Conservation (phyloP, 2,888 invertebrate genomes). For the Bellardia bayeri region DNA sequence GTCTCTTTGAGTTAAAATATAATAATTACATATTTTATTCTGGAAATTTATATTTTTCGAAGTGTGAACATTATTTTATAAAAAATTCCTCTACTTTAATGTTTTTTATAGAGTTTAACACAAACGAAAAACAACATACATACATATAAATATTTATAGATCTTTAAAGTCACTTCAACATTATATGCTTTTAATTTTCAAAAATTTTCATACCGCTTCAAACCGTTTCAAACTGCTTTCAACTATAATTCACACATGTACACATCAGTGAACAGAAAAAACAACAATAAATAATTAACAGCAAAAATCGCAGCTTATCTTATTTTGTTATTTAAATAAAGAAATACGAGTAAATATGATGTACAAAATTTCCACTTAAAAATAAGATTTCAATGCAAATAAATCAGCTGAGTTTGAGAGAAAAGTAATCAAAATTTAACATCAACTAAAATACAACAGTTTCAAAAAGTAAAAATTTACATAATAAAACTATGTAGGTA, state of each 20-base stretch:
- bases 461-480: neutral
- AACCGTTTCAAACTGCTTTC: constrained; percentile 3
- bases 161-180: neutral
- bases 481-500: too few relatives aligned
- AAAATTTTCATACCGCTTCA: neutral
- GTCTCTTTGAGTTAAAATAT: too few relatives aligned
- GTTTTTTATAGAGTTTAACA: neutral
- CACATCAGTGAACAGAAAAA: neutral
- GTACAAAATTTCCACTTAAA: constrained; percentile 50
- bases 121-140: neutral
- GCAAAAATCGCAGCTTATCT: constrained; percentile 36
- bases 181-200: neutral
- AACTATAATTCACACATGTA: constrained; percentile 10
- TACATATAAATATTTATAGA: too few relatives aligned
- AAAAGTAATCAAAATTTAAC: neutral
- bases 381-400: neutral
- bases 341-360: neutral
- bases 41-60: too few relatives aligned
- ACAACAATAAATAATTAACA: constrained; percentile 7
- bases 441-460: neutral
- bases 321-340: constrained; percentile 24
- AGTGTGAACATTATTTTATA: too few relatives aligned
- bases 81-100: neutral
- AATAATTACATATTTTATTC: too few relatives aligned
- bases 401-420: neutral